phyloP scores from a whole-genome alignment of 2,113 vertebrate genomes.

The Syrrhaptes paradoxus region DNA sequence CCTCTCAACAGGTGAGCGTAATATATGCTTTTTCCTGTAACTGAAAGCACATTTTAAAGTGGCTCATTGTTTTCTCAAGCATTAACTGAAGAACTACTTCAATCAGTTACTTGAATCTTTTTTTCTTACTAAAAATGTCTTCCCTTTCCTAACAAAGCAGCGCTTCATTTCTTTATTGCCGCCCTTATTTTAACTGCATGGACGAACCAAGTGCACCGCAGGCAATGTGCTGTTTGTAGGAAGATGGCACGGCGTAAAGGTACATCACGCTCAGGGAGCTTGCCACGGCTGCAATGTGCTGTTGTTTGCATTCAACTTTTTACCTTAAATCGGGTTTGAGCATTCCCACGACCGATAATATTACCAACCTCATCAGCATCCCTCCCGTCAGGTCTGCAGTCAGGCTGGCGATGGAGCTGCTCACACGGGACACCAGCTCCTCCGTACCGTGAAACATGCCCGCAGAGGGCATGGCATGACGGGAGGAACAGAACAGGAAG shows the following conservation, averaged over 20 bases:
- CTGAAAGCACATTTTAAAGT: conserved; percentile 2
- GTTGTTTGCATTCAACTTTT: background rate
- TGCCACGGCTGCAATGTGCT: background rate
- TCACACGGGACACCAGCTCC: background rate
- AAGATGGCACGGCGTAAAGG: background rate
- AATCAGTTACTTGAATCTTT: background rate
- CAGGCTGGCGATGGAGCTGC: background rate
- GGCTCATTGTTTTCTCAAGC: conserved; percentile 12
- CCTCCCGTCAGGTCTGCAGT: fast-evolving
- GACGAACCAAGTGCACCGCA: background rate
- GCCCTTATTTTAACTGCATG: background rate
- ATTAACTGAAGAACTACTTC: conserved; percentile 45
- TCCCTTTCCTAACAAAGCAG: background rate
- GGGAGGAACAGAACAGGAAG: background rate
- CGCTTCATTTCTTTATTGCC: background rate
- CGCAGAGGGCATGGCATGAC: fast-evolving
- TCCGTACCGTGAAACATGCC: fast-evolving
- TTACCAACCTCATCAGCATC: background rate
- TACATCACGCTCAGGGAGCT: background rate
- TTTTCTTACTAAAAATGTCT: background rate
- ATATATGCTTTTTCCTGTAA: conserved; percentile 9
- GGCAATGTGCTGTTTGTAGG: background rate
- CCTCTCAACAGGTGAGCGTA: conserved; percentile 62
- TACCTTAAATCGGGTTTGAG: background rate
- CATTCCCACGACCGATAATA: background rate